Percentiles rank a stretch among this genome's conserved stretches.
Evolutionary conservation across 2,797 vertebrate species (phyloP).

Genomic region (Hippocampus kuda): DNA sequence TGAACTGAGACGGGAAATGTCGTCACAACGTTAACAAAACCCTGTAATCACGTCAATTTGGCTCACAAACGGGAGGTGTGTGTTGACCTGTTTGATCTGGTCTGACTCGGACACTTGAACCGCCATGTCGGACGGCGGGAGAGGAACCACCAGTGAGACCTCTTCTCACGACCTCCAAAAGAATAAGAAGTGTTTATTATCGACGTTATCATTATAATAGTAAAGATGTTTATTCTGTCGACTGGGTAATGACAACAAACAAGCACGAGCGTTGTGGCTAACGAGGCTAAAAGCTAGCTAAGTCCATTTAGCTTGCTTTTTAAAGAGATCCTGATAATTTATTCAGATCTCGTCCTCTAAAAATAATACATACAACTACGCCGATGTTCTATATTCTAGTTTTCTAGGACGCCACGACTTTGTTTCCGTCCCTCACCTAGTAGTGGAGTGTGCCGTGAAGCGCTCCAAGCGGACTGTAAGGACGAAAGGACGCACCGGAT

Average conservation of each 20-base stretch:
- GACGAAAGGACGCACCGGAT: not conserved
- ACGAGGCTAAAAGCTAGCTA: not conserved
- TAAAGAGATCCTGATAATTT: not conserved
- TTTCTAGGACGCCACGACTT: no score
- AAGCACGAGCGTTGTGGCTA: not conserved
- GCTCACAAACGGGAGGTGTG: not conserved
- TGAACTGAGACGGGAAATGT: constrained; percentile 71
- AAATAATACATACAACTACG: not conserved
- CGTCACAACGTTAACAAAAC: not conserved
- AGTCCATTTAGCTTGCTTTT: not conserved
- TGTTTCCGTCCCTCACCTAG: not conserved
- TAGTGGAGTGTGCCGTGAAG: not conserved
- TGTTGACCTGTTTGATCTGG: constrained; percentile 91
- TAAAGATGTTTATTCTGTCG: not conserved
- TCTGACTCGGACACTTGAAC: constrained; percentile 83
- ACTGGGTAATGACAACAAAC: not conserved
- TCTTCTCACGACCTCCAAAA: not conserved
- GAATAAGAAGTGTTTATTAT: not conserved
- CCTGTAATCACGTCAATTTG: no score
- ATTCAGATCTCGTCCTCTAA: not conserved
- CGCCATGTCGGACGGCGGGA: constrained; percentile 65
- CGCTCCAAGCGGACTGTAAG: not conserved
- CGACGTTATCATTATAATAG: not conserved
- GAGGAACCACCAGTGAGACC: not conserved
- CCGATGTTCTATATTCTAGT: not conserved